These are phyloP conservation scores for Atlantisia rogersi DNA, from an alignment of 2,113 vertebrate genomes.

Conservation along the genomic window DNA sequence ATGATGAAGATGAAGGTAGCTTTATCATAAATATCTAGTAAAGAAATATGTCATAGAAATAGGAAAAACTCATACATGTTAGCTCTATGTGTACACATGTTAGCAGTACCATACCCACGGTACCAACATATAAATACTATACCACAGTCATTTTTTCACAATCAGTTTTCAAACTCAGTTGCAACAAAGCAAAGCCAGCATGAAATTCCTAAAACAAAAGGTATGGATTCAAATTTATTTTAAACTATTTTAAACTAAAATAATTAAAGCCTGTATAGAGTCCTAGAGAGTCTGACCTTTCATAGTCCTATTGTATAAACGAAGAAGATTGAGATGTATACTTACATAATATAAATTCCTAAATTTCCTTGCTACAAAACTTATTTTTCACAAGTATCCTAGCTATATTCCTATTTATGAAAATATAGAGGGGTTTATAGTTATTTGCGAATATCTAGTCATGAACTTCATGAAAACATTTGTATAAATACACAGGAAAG, in stretches of 20 bases:
- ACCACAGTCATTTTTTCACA: background rate
- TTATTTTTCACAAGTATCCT: background rate
- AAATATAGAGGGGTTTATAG: background rate
- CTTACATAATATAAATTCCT: background rate
- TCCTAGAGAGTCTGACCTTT: background rate
- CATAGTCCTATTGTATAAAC: background rate
- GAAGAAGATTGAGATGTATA: background rate
- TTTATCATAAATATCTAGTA: background rate
- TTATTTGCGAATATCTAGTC: background rate
- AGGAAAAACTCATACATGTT: background rate
- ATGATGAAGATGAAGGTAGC: background rate
- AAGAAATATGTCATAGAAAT: background rate
- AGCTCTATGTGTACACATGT: background rate
- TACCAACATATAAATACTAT: background rate
- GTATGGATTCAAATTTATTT: background rate
- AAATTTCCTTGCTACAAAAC: background rate
- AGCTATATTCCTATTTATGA: background rate
- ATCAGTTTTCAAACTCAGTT: background rate
- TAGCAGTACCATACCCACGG: background rate
- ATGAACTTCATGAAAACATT: background rate
- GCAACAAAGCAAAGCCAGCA: background rate
- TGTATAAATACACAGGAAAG: background rate
- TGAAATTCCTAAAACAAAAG: background rate
- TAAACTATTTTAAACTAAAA: background rate
- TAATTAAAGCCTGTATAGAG: background rate